Percentiles rank a stretch among this genome's conserved stretches.
These are phyloP conservation scores for Nomada fucata DNA, from an alignment of 2,888 invertebrate species.

Conservation along the genomic window DNA sequence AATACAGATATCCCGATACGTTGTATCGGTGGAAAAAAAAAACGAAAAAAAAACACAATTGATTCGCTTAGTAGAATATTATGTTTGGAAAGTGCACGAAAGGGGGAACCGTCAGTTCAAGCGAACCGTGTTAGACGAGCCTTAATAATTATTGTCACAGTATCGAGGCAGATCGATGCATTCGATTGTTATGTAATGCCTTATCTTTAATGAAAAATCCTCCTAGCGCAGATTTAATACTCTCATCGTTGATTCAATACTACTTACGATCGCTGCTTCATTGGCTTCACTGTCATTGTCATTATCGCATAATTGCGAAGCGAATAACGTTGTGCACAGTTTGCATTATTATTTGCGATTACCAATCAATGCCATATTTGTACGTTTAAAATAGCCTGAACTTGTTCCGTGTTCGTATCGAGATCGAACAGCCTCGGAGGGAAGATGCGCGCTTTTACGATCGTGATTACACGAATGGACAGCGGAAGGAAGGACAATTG, in stretches of 20 bases:
- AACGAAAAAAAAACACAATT: background rate
- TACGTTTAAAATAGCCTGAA: constrained; percentile 1
- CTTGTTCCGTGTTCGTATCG: constrained; percentile 2
- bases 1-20: background rate
- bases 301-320: background rate
- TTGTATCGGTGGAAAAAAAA: background rate
- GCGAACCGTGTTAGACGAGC: constrained; percentile 7
- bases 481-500: background rate
- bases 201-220: constrained; percentile 16
- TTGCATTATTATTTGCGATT: constrained; percentile 24
- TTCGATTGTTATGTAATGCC: constrained; percentile 3
- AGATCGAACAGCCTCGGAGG: background rate
- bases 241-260: constrained; percentile 27
- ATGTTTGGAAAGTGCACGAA: constrained; percentile 2
- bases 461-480: constrained; percentile 10
- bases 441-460: constrained; percentile 7
- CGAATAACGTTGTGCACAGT: constrained; percentile 15
- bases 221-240: constrained; percentile 17
- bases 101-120: background rate
- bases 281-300: background rate
- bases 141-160: constrained; percentile 9
- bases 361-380: constrained; percentile 17
- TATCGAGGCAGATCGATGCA: background rate
- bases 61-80: constrained; percentile 17
- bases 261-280: constrained; percentile 26